Percentiles rank a stretch among this genome's conserved stretches.
phyloP scores from a whole-genome alignment of 1,140 invertebrate species.

The Dendrolimus punctatus region DNA sequence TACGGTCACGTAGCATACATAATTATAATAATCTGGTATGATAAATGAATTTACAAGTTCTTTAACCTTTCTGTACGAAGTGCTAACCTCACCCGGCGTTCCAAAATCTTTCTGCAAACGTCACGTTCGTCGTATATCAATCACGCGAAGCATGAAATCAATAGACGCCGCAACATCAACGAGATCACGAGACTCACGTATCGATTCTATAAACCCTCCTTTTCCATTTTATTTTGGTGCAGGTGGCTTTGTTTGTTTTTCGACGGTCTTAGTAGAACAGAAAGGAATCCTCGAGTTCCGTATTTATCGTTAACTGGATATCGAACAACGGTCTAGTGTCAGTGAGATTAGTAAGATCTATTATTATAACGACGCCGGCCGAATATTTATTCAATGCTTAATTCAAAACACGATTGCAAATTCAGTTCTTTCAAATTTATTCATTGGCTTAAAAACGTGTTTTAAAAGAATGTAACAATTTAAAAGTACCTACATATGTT shows the following conservation, averaged over 20 bases:
- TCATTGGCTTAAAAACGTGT: too few relatives aligned
- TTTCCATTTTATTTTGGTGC: constrained; percentile 22
- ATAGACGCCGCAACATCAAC: constrained; percentile 17
- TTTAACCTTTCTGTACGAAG: too few relatives aligned
- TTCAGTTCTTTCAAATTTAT: too few relatives aligned
- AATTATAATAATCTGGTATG: neutral
- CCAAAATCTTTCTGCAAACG: constrained; percentile 23
- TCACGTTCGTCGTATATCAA: constrained; percentile 23
- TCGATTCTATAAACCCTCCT: constrained; percentile 24
- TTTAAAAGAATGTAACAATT: too few relatives aligned
- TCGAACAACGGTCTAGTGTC: constrained; percentile 1
- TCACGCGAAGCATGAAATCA: constrained; percentile 37
- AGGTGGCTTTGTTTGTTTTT: constrained; percentile 31
- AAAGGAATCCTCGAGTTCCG: constrained; percentile 17
- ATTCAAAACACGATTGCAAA: too few relatives aligned
- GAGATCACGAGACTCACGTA: constrained; percentile 16
- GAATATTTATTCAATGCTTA: too few relatives aligned
- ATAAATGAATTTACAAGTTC: neutral
- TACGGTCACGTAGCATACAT: too few relatives aligned
- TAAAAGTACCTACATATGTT: too few relatives aligned
- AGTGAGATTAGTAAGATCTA: neutral
- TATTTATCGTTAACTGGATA: constrained; percentile 9
- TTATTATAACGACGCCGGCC: too few relatives aligned
- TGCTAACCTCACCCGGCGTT: constrained; percentile 11
- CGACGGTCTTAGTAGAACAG: constrained; percentile 16